Evolutionary conservation across 2,113 vertebrate genomes (phyloP), one percentile per base, ranked within the genome.

Genomic region (Phylloscopus trochiloides): DNA sequence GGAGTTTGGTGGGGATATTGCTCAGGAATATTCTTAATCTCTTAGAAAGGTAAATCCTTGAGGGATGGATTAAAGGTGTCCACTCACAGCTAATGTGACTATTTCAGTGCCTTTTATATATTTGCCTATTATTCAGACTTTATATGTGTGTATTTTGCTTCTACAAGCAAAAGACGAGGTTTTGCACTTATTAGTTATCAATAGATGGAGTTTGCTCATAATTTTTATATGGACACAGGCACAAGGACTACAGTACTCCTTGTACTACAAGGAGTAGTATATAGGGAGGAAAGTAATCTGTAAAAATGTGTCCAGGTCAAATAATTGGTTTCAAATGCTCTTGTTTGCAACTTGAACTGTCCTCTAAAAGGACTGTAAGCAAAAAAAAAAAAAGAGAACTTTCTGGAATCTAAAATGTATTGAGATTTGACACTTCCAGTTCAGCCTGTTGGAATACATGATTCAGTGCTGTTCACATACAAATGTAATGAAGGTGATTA

Each of bases 101-200:
- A 36, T 73, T 77, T 43, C 21, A 28, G 7, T 67, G 17, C 31
- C 34, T 58, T 21, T 50, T 42, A 42, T 4, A 13, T 17, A 45
- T 10, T 25, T 62, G 6, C 19, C 2, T 29, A 2, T 43, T 70
- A 87, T 45, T 14, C 13, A 5, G 36, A 14, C 14, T 31, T 62
- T 22, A 21, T 14, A n/a, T 15, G 31, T 0, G 0, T 20, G 2
- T 22, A 3, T 47, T 50, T 70, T 65, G 12, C 61, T 54, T 36
- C 34, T 25, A 21, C 9, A 45, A 50, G 45, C 7, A 47, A 62
- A 77, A 81, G 3, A 57, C 8, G 6, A 51, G 3, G 2, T 62
- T 65, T 74, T 43, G 25, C 10, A 32, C 7, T 61, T 51, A 29
- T 4, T 67, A 77, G 6, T 7, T 25, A 3, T 67, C 24, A 22